These are phyloP conservation scores for Ceyx cyanopectus DNA, from an alignment of 2,113 vertebrate genomes.

Conservation along the genomic window DNA sequence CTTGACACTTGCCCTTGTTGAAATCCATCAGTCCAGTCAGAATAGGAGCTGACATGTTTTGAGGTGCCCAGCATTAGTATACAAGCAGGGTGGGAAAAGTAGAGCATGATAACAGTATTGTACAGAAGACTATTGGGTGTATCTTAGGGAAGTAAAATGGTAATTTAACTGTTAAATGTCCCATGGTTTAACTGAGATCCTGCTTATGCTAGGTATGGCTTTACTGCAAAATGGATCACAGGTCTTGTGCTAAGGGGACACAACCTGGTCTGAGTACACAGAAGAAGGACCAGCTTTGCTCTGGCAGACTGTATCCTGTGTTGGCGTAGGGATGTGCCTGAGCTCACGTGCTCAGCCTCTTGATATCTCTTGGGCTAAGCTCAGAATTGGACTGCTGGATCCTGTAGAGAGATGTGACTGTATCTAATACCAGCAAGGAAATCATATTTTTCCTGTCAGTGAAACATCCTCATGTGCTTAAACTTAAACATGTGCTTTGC, in stretches of 20 bases:
- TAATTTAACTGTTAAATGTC: background rate
- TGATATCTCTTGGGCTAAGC: background rate
- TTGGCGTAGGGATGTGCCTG: background rate
- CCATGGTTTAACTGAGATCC: background rate
- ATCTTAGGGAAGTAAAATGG: background rate
- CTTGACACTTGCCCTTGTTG: no score
- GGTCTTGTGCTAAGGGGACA: background rate
- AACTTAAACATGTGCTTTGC: background rate
- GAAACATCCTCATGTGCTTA: background rate
- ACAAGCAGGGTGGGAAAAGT: background rate
- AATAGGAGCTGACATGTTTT: background rate
- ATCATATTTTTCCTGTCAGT: background rate
- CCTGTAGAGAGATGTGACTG: background rate
- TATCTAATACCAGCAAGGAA: background rate
- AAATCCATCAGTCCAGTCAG: no score
- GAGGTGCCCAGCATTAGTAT: background rate
- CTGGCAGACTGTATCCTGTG: background rate
- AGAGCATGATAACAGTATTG: background rate
- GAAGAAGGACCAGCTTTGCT: background rate
- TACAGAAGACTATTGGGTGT: background rate
- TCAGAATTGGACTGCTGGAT: background rate
- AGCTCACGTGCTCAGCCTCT: background rate
- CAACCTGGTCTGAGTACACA: background rate
- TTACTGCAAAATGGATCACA: background rate
- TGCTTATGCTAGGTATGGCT: background rate